Evolutionary conservation across 2,888 invertebrate species (phyloP).

Genomic region (Zygothrica quintamaculata): DNA sequence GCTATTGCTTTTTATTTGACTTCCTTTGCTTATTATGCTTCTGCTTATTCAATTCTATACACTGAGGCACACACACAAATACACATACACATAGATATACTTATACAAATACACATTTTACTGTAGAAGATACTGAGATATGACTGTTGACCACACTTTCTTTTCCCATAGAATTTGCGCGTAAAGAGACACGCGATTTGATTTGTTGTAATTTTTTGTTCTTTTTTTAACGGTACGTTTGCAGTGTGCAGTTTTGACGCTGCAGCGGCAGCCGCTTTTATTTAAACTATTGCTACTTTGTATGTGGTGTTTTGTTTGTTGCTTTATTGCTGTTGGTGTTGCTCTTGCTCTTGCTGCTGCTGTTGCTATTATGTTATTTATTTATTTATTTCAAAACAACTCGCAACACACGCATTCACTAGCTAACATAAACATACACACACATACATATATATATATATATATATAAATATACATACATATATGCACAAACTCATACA

Average conservation of each 20-base stretch:
- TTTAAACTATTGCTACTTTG: slow-evolving; percentile 42
- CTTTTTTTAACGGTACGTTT: slow-evolving; percentile 22
- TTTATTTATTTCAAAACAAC: slow-evolving; percentile 70
- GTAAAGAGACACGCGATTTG: slow-evolving; percentile 46
- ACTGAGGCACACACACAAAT: slow-evolving; percentile 43
- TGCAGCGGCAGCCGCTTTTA: slow-evolving; percentile 31
- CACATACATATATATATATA: too few relatives aligned
- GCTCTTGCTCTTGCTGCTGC: too few relatives aligned
- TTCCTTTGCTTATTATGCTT: slow-evolving; percentile 51
- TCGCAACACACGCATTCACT: slow-evolving; percentile 49
- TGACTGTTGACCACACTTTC: slow-evolving; percentile 59
- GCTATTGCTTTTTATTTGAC: slow-evolving; percentile 61
- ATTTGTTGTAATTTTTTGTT: slow-evolving; percentile 40
- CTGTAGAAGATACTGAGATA: slow-evolving; percentile 32
- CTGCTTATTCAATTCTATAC: slow-evolving; percentile 72
- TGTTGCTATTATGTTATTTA: slow-evolving; percentile 45
- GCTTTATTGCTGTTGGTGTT: slow-evolving; percentile 45
- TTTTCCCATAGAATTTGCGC: slow-evolving; percentile 54
- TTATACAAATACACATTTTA: slow-evolving; percentile 45
- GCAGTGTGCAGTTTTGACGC: slow-evolving; percentile 39
- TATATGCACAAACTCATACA: slow-evolving; percentile 38
- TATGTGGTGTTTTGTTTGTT: slow-evolving; percentile 59
- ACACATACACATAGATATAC: slow-evolving; percentile 41
- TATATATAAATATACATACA: too few relatives aligned
- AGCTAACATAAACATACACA: slow-evolving; percentile 41